Evolutionary conservation across 2,888 invertebrate genomes (phyloP).

Genomic region (Synanthedon vespiformis): DNA sequence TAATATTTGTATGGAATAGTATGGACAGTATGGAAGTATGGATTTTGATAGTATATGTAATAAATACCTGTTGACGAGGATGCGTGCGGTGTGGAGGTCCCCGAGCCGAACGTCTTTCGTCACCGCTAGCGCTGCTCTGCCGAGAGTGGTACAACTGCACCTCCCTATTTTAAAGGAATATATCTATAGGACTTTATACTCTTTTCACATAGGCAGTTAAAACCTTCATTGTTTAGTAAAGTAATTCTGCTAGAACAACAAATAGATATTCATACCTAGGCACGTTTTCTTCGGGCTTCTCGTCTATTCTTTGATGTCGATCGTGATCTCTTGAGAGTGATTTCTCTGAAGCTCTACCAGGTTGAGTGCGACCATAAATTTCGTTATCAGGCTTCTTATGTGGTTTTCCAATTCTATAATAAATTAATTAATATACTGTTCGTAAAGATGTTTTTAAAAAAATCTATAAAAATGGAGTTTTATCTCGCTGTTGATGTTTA

Average conservation of each 20-base stretch:
- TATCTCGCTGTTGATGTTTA: too few relatives aligned
- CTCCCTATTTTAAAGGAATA: too few relatives aligned
- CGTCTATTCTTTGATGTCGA: conserved; percentile 39
- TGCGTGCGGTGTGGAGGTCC: conserved; percentile 39
- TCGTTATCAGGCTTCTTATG: conserved; percentile 54
- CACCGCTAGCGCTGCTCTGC: conserved; percentile 9
- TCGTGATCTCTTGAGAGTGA: conserved; percentile 58
- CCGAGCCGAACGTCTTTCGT: conserved; percentile 7
- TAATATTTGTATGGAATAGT: too few relatives aligned
- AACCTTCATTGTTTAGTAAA: too few relatives aligned
- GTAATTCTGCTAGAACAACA: too few relatives aligned
- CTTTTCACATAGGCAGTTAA: too few relatives aligned
- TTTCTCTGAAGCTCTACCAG: conserved; percentile 61
- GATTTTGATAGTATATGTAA: too few relatives aligned
- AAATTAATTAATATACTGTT: not conserved
- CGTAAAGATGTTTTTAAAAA: too few relatives aligned
- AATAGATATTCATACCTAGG: conserved; percentile 16
- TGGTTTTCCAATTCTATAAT: conserved; percentile 67
- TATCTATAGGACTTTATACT: not conserved
- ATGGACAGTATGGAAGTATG: too few relatives aligned
- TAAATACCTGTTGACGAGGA: conserved; percentile 10
- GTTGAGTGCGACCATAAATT: conserved; percentile 46
- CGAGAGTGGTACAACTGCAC: conserved; percentile 1
- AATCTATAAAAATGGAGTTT: too few relatives aligned
- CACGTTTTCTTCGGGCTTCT: conserved; percentile 29